Conservation (phyloP, 2,888 invertebrate species). For the Cinara cedri region DNA sequence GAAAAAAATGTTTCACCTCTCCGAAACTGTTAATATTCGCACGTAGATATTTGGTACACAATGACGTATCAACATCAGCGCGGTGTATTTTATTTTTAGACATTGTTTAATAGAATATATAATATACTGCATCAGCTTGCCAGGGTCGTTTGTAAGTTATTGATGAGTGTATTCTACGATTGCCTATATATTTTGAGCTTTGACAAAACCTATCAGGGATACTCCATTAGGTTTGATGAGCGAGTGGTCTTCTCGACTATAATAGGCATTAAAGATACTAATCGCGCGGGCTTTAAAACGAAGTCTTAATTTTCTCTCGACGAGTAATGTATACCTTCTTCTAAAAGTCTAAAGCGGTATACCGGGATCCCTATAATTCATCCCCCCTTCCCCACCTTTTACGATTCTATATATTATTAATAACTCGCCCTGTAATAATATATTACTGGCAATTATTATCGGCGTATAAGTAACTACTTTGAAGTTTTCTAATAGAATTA, state of each 20-base stretch:
- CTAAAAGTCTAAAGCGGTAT: not conserved
- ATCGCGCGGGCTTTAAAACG: conserved; percentile 15
- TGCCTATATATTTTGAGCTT: not conserved
- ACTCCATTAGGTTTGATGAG: not conserved
- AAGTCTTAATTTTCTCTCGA: conserved; percentile 6
- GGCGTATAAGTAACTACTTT: no score
- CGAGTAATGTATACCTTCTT: conserved; percentile 1
- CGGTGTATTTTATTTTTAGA: conserved; percentile 7
- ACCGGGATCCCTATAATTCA: not conserved
- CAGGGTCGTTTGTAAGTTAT: conserved; percentile 2
- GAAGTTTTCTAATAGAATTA: not conserved
- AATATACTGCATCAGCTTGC: not conserved
- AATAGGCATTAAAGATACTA: conserved; percentile 9
- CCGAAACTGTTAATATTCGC: no score
- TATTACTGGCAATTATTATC: not conserved
- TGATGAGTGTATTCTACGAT: conserved; percentile 3
- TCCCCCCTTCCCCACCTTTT: not conserved
- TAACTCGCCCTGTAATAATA: not conserved
- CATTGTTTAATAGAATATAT: not conserved
- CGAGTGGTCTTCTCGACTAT: not conserved
- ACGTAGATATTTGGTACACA: no score
- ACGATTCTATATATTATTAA: not conserved
- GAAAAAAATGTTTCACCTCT: no score
- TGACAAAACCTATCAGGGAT: conserved; percentile 15
- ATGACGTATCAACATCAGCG: not conserved